These are phyloP conservation scores for Penaeus japonicus DNA, from an alignment of 1,140 invertebrate species.

Conservation along the genomic window DNA sequence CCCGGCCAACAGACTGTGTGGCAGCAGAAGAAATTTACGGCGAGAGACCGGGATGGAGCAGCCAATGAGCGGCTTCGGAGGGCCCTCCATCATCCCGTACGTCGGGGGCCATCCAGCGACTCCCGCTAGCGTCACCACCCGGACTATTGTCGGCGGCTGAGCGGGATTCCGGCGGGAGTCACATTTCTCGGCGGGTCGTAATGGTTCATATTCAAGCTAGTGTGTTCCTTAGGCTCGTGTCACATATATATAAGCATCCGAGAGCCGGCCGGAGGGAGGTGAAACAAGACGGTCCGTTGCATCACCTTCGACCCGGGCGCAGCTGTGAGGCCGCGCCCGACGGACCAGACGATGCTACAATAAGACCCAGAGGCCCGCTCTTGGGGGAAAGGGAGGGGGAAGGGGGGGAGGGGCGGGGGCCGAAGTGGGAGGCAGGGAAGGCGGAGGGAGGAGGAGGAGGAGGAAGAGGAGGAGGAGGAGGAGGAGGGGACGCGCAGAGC, in stretches of 20 bases:
- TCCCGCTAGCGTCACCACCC: constrained; percentile 39
- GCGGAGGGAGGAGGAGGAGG: background rate
- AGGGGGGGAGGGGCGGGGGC: background rate
- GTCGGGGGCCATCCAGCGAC: constrained; percentile 34
- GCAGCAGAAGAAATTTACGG: constrained; percentile 45
- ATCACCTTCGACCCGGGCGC: background rate
- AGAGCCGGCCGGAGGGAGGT: background rate
- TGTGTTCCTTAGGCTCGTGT: background rate
- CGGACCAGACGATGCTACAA: constrained; percentile 48
- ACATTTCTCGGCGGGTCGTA: background rate
- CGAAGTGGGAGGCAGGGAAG: background rate
- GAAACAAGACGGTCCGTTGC: background rate
- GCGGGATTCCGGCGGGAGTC: background rate
- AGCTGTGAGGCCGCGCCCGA: background rate
- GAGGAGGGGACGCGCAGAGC: background rate
- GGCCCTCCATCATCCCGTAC: constrained; percentile 48
- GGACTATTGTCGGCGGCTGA: constrained; percentile 30
- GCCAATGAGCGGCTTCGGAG: constrained; percentile 32
- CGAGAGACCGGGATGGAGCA: constrained; percentile 13
- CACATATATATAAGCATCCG: background rate
- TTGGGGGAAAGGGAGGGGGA: background rate
- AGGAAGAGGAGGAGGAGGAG: background rate
- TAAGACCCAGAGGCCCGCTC: constrained; percentile 42
- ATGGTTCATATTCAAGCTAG: background rate
- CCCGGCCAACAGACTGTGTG: background rate